Base-by-base conservation (phyloP, 1,140 invertebrate species). In the Contarinia nasturtii region DNA sequence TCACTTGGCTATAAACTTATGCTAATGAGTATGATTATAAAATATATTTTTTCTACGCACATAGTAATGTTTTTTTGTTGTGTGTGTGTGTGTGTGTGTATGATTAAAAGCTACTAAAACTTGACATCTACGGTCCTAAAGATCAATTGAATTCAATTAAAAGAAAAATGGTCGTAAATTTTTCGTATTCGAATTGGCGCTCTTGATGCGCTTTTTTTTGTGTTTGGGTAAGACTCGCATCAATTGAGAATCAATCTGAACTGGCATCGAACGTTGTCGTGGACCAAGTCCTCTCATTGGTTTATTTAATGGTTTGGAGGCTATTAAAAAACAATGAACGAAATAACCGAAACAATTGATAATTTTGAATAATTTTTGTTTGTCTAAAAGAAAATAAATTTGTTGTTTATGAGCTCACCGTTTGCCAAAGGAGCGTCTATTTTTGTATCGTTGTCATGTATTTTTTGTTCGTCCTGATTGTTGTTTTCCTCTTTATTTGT, bases 171-270 rank as follows among this genome's bases (percentile, higher is more conserved):
- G 36, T 14, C 36, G 36, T 5, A 3, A 12, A n/a, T 38, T 38
- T 38, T 21, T 43, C 41, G n/a, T 37, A 17, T 37, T 37, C 19
- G 12, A 14, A 27, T 58, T 57, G 18, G 60, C 60, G 42, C 60
- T 63, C 45, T 57, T 57, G 7, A 60, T 54, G 15, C 61, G 52
- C 46, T 59, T 61, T 20, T 55, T 49, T 48, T 55, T 53, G 8
- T 63, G 58, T 18, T 63, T 63, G 8, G 61, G 61, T 2, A 63
- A 52, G 12, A 61, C 52, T 41, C 61, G 47, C 19, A 63, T 54
- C 15, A 63, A 50, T 43, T 63, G 56, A 14, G 55, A 59, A 43
- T 63, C 61, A 36, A 63, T 63, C 55, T 63, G 61, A 0, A 63
- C 61, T 14, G 61, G 61, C 60, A 63, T 61, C 10, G 61, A 60